Conservation (phyloP, 2,113 vertebrate genomes). For the Ciconia maguari region DNA sequence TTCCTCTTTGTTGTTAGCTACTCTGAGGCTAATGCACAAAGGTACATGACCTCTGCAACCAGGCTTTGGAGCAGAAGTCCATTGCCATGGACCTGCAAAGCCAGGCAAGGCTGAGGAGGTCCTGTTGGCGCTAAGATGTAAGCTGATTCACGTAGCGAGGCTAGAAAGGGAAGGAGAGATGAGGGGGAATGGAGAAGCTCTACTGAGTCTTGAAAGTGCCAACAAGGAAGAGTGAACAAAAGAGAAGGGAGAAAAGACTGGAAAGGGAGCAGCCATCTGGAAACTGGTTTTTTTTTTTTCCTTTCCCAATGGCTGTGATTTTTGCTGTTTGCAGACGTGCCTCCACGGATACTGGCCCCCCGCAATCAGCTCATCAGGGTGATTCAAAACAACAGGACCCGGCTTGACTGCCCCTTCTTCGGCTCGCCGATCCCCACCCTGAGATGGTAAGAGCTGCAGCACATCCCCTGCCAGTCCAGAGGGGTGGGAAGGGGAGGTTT, state of each 20-base stretch:
- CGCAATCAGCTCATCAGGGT: conserved; percentile 92
- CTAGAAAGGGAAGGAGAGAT: not conserved
- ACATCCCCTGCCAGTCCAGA: accelerated
- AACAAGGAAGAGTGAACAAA: not conserved
- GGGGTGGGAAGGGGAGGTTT: not conserved
- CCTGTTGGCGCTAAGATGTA: not conserved
- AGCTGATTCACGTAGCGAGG: accelerated
- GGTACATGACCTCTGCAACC: not conserved
- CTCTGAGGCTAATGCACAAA: not conserved
- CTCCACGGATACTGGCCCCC: conserved; percentile 85
- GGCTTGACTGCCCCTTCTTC: conserved; percentile 92
- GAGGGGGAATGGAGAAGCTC: not conserved
- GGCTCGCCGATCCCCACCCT: conserved; percentile 91
- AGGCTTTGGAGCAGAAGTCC: not conserved
- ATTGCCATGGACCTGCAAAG: not conserved
- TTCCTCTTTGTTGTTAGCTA: not conserved
- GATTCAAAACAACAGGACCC: conserved; percentile 87
- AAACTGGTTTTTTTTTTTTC: not conserved
- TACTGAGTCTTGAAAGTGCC: not conserved
- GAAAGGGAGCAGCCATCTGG: not conserved
- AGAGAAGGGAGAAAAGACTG: not conserved
- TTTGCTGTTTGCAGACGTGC: conserved; percentile 76
- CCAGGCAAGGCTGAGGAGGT: not conserved
- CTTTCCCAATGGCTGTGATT: not conserved
- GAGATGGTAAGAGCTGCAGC: conserved; percentile 83